A percentile compares a stretch with the other conserved stretches of the same genome.
These are phyloP conservation scores for Lepidochrysops patricia DNA, from an alignment of 2,888 invertebrate species.

Conservation along the genomic window DNA sequence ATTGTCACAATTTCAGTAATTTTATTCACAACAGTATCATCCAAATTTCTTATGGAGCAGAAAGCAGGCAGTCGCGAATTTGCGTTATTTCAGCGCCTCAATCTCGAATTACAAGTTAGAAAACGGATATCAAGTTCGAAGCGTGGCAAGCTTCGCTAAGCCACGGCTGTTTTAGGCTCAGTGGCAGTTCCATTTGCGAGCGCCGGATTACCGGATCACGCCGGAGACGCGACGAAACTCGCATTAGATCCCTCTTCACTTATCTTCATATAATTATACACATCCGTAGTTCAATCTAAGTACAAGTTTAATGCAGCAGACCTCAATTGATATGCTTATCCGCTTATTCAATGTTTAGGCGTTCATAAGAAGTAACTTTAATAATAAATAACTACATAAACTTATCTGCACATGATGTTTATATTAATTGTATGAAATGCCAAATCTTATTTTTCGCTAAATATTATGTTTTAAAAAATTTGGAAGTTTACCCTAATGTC, in stretches of 20 bases:
- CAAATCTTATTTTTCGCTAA: no score
- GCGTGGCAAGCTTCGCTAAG: conserved; percentile 47
- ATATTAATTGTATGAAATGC: no score
- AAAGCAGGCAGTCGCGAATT: conserved; percentile 44
- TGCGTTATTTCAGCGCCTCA: conserved; percentile 65
- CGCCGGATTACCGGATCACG: conserved; percentile 59
- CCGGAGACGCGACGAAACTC: conserved; percentile 47
- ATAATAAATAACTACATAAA: no score
- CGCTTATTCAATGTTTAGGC: no score
- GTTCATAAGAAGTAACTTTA: no score
- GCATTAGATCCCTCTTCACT: conserved; percentile 59
- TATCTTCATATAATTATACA: conserved; percentile 40
- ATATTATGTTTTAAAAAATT: no score
- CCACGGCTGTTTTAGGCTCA: conserved; percentile 56
- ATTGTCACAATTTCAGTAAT: no score
- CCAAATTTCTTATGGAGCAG: conserved; percentile 5
- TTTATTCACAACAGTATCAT: not conserved
- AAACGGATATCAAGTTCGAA: conserved; percentile 58
- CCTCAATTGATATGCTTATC: no score
- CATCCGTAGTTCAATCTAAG: not conserved
- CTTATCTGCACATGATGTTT: no score
- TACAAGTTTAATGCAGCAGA: no score
- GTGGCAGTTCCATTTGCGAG: conserved; percentile 59
- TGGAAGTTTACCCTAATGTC: no score
- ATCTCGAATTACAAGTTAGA: conserved; percentile 64